Conservation (phyloP, 2,113 vertebrate species). For the Artemisiospiza belli region DNA sequence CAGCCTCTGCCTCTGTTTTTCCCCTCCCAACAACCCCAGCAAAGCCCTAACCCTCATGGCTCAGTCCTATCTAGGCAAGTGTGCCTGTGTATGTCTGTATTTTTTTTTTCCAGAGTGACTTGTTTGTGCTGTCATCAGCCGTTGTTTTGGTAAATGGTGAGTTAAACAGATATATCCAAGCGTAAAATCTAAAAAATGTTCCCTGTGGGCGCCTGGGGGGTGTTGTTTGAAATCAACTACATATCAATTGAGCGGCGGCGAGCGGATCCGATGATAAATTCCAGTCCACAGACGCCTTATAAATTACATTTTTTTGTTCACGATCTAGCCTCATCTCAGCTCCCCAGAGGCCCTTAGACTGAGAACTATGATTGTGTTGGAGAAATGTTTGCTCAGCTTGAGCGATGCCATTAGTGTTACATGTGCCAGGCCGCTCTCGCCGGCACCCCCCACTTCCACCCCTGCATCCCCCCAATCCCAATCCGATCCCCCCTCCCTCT, state of each 20-base stretch:
- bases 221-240: slow-evolving; percentile 98
- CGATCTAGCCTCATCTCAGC: slow-evolving; percentile 86
- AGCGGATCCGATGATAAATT: slow-evolving; percentile 91
- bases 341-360: slow-evolving; percentile 87
- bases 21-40: slow-evolving; percentile 32
- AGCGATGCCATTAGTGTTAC: slow-evolving; percentile 83
- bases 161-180: slow-evolving; percentile 99
- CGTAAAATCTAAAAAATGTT: slow-evolving; percentile 99
- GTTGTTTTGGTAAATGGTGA: slow-evolving; percentile 96
- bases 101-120: slow-evolving; percentile 72
- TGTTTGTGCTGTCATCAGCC: slow-evolving; percentile 89
- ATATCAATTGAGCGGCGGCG: slow-evolving; percentile 94
- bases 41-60: slow-evolving; percentile 18
- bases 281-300: slow-evolving; percentile 90
- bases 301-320: slow-evolving; percentile 90
- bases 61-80: not conserved
- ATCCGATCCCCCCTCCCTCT: not conserved
- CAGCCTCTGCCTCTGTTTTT: not conserved
- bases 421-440: slow-evolving; percentile 67
- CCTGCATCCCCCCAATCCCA: not conserved
- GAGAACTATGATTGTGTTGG: slow-evolving; percentile 87
- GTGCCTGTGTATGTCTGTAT: not conserved
- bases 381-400: slow-evolving; percentile 87
- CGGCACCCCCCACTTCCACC: slow-evolving; percentile 18
- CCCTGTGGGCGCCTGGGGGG: slow-evolving; percentile 89